Conservation (phyloP, 2,797 vertebrate species). For the Sandelia bainsii region DNA sequence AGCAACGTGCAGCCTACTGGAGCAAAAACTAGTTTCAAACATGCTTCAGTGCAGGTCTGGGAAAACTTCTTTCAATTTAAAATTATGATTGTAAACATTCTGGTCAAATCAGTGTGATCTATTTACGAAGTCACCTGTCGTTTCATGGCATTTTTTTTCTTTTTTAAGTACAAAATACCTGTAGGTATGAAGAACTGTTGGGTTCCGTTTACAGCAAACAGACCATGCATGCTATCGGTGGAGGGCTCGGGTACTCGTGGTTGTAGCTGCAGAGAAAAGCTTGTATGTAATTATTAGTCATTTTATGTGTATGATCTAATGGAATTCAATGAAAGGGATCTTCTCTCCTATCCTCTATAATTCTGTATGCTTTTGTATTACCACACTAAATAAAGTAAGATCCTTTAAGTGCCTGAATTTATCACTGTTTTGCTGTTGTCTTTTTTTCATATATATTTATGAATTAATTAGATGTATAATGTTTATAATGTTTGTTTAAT, state of each 20-base stretch:
- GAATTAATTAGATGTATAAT: background rate
- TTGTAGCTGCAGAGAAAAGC: conserved; percentile 76
- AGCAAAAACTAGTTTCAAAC: conserved; percentile 12
- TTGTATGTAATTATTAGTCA: conserved; percentile 86
- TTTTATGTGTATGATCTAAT: conserved; percentile 89
- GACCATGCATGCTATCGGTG: conserved; percentile 77
- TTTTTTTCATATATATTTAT: conserved; percentile 22
- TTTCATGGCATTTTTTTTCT: conserved; percentile 44
- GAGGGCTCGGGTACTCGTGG: conserved; percentile 75
- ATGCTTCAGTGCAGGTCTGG: conserved; percentile 12
- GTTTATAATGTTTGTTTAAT: no score
- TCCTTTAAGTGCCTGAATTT: conserved; percentile 98
- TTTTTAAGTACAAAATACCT: conserved; percentile 47
- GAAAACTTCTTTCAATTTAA: conserved; percentile 15
- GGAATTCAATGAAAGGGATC: conserved; percentile 90
- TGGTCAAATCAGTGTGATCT: conserved; percentile 42
- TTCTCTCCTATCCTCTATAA: conserved; percentile 90
- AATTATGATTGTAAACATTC: conserved; percentile 30
- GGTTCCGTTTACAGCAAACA: conserved; percentile 66
- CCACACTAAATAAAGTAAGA: conserved; percentile 95
- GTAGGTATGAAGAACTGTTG: conserved; percentile 53
- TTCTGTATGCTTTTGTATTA: conserved; percentile 93
- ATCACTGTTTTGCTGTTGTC: conserved; percentile 70
- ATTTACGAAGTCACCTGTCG: conserved; percentile 35
- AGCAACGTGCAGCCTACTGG: conserved; percentile 9